Evolutionary conservation across 2,888 invertebrate species (phyloP), one percentile per base, ranked within the genome.

Genomic region (Leuctra nigra): DNA sequence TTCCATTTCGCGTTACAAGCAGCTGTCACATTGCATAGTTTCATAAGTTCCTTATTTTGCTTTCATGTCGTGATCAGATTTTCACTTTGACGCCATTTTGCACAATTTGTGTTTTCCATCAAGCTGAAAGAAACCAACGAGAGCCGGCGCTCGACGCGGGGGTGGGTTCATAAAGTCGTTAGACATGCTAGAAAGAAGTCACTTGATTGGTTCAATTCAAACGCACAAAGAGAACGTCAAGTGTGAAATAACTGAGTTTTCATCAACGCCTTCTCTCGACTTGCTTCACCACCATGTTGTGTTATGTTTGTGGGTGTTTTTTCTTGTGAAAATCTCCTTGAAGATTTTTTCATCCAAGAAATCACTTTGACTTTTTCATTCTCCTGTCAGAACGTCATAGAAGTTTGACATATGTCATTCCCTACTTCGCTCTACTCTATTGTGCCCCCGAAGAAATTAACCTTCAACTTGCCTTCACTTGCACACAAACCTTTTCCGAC

Each of bases 171-270:
- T 46, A 54, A 55, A 55, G 33, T 58, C 44, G 58, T 58, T 58
- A 58, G 47, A 36, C 47, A 35, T 35, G 50, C 50, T 11, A 11
- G 20, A 50, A 35, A 16, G 35, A 35, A 35, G 23, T 13, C 25
- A 25, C 54, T 41, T 58, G 58, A 58, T 58, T 58, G 55, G 55
- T 50, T 55, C 58, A 58, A 58, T 58, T 58, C 58, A 58, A 16
- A 50, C 33, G 35, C 54, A 58, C 54, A 58, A 55, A 58, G 55
- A 14, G 46, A 50, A 50, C 50, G 22, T 13, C 2, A 68, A 68
- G 68, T 66, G 68, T 68, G 67, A 70, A 70, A 70, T 70, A 70
- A 70, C 70, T 70, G 68, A 70, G 68, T 69, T 70, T 69, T 68
- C 69, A 68, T 68, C 68, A 67, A 62, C 69, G 66, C 68, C 69